phyloP scores from a whole-genome alignment of 2,797 vertebrate genomes.

The Channallabes apus region DNA sequence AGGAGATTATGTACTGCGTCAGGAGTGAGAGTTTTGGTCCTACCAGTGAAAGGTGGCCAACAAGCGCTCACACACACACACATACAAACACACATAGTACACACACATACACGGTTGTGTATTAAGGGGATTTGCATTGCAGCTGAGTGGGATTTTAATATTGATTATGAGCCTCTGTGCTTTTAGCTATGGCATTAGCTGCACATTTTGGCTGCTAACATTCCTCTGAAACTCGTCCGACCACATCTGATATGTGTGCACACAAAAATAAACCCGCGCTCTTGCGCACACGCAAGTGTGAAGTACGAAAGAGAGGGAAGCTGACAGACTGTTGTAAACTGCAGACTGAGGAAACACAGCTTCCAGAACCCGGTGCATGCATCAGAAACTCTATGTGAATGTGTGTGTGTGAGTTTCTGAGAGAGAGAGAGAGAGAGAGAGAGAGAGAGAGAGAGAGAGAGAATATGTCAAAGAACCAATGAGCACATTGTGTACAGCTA shows the following conservation, averaged over 20 bases:
- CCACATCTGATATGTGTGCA: conserved; percentile 22
- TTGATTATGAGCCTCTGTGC: conserved; percentile 24
- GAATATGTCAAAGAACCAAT: not conserved
- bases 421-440: not conserved
- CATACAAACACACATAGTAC: no score
- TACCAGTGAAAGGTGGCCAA: conserved; percentile 16
- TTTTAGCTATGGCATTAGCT: not conserved
- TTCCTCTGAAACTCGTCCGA: not conserved
- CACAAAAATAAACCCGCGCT: conserved; percentile 11
- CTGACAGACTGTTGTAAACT: conserved; percentile 37
- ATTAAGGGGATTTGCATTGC: conserved; percentile 38
- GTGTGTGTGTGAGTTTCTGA: not conserved
- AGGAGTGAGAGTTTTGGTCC: conserved; percentile 21
- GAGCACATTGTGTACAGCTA: not conserved
- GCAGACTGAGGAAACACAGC: conserved; percentile 40
- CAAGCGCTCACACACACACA: not conserved
- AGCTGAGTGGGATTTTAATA: conserved; percentile 45
- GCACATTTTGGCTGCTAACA: not conserved
- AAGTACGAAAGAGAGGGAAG: conserved; percentile 31
- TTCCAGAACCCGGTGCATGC: conserved; percentile 38
- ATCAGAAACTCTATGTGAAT: conserved; percentile 9
- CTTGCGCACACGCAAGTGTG: conserved; percentile 1
- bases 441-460: not conserved
- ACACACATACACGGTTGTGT: no score
- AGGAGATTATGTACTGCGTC: conserved; percentile 42